Evolutionary conservation across 2,888 invertebrate genomes (phyloP).

Genomic region (Melinaea menophilus): DNA sequence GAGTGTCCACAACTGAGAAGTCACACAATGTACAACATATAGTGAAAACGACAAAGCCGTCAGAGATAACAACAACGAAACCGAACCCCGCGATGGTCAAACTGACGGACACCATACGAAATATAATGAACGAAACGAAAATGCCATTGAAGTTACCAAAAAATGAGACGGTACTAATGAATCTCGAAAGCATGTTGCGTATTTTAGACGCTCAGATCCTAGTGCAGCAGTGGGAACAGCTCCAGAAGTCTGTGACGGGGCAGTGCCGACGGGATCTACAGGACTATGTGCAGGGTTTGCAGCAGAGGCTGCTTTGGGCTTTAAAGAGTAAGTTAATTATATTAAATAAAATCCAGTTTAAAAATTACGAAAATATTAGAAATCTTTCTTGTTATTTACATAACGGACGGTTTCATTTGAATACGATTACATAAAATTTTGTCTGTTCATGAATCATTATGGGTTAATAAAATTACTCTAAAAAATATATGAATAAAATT

Average conservation of each 20-base stretch:
- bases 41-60: conserved; percentile 55
- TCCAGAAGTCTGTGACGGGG: conserved; percentile 65
- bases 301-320: conserved; percentile 81
- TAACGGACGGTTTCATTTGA: background rate
- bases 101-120: conserved; percentile 56
- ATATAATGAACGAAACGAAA: conserved; percentile 62
- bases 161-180: conserved; percentile 38
- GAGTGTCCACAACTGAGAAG: conserved; percentile 57
- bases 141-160: conserved; percentile 38
- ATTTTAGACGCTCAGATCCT: conserved; percentile 77
- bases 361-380: background rate
- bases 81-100: conserved; percentile 55
- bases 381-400: background rate
- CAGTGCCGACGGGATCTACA: conserved; percentile 78
- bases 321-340: conserved; percentile 81
- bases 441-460: background rate
- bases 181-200: conserved; percentile 75
- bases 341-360: background rate
- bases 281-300: conserved; percentile 78
- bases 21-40: conserved; percentile 72
- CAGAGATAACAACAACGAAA: conserved; percentile 51
- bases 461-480: too few relatives aligned
- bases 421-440: conserved; percentile 1
- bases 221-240: conserved; percentile 75
- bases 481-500: too few relatives aligned